Evolutionary conservation across 1,140 invertebrate species (phyloP), one percentile per base, ranked within the genome.

Genomic region (Heliconius hewitsoni): DNA sequence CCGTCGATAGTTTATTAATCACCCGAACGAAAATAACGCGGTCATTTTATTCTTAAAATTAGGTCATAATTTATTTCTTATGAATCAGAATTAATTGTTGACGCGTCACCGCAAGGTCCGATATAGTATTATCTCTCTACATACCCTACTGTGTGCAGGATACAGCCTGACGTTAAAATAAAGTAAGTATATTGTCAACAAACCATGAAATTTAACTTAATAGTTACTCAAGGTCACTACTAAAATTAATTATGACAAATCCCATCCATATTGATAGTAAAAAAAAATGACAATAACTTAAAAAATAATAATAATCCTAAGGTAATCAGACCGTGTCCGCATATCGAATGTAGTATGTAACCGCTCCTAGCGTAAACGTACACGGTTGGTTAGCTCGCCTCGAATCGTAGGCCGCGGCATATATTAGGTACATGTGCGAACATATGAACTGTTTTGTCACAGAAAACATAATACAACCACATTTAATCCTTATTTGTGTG

Each of bases 321-420:
- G 52, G 55, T 79, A 74, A 79, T 71, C 74, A 79, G 77, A 79
- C 46, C 77, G 73, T 79, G 57, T 79, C 77, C 30, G 77, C 77
- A 39, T 74, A 79, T 79, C 77, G 73, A 74, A 79, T 74, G 57
- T 34, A 79, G 72, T 46, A 46, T 46, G 42, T 74, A 74, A 71
- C 71, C 72, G 30, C 77, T 74, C 77, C 77, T 74, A 79, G 57
- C 77, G 77, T 79, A 46, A 78, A 60, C 72, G 37, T 79, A 52
- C 77, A 79, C 77, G 77, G 37, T 79, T 79, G 77, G 77, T 79
- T 79, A 74, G 77, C 72, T 78, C 52, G 39, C 73, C 60, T 46
- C 55, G 27, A 39, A 52, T 19, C 71, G 42, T 46, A 16, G 42
- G 42, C 42, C 42, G 18, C 75, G 71, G 52, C 39, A 50, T 74